These are phyloP conservation scores for Rhinophrynus dorsalis DNA, from an alignment of 2,797 vertebrate species.

Conservation along the genomic window DNA sequence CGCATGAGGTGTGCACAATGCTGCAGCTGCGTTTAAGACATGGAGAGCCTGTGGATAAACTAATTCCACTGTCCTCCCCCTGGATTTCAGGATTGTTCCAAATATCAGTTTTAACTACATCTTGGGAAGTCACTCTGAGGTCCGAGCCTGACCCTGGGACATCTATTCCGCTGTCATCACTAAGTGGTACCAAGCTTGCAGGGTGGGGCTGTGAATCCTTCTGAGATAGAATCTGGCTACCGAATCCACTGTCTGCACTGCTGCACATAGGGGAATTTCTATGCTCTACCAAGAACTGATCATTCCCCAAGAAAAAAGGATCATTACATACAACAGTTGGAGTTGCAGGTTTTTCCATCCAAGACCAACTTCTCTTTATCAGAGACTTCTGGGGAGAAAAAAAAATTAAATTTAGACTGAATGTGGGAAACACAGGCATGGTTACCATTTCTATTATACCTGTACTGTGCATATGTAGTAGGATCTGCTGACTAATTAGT, in stretches of 20 bases:
- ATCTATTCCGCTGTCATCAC: conserved; percentile 65
- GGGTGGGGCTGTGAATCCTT: conserved; percentile 37
- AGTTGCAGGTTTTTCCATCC: conserved; percentile 36
- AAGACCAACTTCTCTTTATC: conserved; percentile 49
- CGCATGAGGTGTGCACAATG: accelerated
- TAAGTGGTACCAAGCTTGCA: conserved; percentile 7
- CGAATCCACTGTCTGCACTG: neutral
- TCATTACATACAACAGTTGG: neutral
- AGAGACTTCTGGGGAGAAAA: conserved; percentile 60
- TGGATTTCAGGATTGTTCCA: conserved; percentile 22
- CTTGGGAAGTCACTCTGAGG: neutral
- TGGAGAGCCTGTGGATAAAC: conserved; percentile 46
- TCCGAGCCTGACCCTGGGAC: conserved; percentile 43
- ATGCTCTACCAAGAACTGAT: conserved; percentile 49
- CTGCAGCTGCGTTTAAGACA: neutral
- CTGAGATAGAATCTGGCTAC: conserved; percentile 16
- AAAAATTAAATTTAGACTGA: too few species aligned
- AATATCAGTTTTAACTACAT: neutral
- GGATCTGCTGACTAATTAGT: too few species aligned
- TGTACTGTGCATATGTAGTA: too few species aligned
- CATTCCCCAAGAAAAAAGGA: conserved; percentile 4
- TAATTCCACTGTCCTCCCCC: conserved; percentile 54
- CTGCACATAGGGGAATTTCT: conserved; percentile 9
- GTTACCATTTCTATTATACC: too few species aligned
- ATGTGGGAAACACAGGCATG: too few species aligned